These are phyloP conservation scores for Trichomalopsis sarcophagae DNA, from an alignment of 1,140 invertebrate genomes.

Conservation along the genomic window DNA sequence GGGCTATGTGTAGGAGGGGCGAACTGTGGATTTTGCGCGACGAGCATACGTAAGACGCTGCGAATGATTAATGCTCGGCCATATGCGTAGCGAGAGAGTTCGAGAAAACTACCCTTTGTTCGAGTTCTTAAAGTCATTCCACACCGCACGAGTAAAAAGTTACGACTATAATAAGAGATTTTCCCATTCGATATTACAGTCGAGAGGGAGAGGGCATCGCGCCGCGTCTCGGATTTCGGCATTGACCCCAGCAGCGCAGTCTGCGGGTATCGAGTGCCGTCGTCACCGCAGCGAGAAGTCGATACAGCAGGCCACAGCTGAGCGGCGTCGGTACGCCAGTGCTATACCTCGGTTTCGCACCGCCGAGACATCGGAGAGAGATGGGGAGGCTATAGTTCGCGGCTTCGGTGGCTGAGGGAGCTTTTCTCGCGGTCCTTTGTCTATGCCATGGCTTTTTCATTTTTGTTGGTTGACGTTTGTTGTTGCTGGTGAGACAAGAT, in stretches of 20 bases:
- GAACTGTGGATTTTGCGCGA: constrained; percentile 12
- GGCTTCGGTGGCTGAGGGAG: not conserved
- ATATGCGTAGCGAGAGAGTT: not conserved
- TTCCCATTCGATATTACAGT: too few relatives aligned
- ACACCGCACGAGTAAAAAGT: too few relatives aligned
- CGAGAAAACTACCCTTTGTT: not conserved
- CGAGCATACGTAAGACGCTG: constrained; percentile 13
- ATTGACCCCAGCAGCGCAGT: constrained; percentile 9
- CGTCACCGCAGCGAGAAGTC: constrained; percentile 39
- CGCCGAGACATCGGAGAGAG: not conserved
- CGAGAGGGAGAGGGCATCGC: too few relatives aligned
- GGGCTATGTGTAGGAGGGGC: not conserved
- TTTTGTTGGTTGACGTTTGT: not conserved
- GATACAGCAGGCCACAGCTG: constrained; percentile 17
- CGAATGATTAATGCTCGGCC: not conserved
- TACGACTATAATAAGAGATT: too few relatives aligned
- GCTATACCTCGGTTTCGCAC: not conserved
- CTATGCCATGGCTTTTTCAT: not conserved
- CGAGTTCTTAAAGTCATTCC: not conserved
- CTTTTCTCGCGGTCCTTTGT: not conserved
- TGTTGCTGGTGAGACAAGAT: not conserved
- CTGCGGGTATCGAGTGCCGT: constrained; percentile 17
- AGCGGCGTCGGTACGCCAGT: constrained; percentile 35
- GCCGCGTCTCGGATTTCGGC: constrained; percentile 24
- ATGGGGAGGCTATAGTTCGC: not conserved